These are phyloP conservation scores for Lagothrix lagotricha DNA, from an alignment of 2,797 vertebrate species.

Conservation along the genomic window DNA sequence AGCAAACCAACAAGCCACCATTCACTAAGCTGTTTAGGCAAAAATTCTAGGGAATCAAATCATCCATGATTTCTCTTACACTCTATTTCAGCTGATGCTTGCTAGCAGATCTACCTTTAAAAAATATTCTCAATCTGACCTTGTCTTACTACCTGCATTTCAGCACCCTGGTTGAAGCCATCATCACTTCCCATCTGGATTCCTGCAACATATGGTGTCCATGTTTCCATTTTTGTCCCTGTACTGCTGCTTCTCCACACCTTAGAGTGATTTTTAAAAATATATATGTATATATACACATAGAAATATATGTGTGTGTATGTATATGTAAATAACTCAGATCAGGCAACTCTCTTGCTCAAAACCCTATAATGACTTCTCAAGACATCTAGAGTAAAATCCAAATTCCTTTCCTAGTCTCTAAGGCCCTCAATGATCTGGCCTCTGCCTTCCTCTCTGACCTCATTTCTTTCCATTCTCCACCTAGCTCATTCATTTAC, in stretches of 20 bases:
- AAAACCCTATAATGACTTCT: neutral
- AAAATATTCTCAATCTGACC: neutral
- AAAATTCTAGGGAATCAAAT: neutral
- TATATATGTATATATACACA: neutral
- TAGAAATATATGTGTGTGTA: neutral
- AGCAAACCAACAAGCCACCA: neutral
- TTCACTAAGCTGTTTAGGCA: neutral
- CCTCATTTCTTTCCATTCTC: neutral
- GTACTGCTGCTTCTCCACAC: neutral
- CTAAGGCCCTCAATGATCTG: neutral
- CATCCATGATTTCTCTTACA: neutral
- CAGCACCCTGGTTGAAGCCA: neutral
- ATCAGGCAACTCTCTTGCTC: neutral
- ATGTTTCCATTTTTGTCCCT: neutral
- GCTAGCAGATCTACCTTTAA: neutral
- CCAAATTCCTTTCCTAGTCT: neutral
- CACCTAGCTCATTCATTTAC: neutral
- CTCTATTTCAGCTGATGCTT: neutral
- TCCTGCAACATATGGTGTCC: neutral
- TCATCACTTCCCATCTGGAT: neutral
- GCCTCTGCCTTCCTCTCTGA: neutral
- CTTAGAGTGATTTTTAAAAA: neutral
- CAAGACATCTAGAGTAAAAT: neutral
- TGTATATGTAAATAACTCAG: neutral
- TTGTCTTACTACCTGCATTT: neutral